Evolutionary conservation across 2,888 invertebrate species (phyloP).

Genomic region (Meta bourneti): DNA sequence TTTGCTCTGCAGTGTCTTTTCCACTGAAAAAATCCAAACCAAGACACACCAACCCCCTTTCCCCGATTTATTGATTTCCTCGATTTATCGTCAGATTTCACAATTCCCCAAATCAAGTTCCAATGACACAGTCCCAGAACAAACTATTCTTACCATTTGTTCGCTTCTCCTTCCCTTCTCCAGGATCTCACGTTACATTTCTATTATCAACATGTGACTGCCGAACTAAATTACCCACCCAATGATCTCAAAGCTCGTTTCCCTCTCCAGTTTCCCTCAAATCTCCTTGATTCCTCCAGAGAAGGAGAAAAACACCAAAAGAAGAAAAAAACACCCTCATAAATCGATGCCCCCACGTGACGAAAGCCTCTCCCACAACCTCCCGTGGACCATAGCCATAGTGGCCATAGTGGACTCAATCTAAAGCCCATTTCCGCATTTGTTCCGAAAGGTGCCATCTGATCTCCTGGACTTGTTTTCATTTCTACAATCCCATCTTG

Average conservation of each 20-base stretch:
- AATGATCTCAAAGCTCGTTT: background rate
- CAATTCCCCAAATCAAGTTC: background rate
- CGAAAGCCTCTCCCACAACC: no score
- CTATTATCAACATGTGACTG: constrained; percentile 47
- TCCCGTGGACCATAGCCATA: no score
- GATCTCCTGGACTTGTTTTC: constrained; percentile 3
- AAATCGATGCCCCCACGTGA: background rate
- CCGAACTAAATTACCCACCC: background rate
- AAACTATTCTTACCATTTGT: background rate
- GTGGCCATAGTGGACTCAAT: background rate
- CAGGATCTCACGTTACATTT: constrained; percentile 30
- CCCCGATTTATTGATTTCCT: background rate
- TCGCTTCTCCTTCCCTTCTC: background rate
- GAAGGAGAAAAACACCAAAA: background rate
- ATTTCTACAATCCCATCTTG: constrained; percentile 15
- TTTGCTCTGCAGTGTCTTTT: no score
- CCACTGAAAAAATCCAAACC: no score
- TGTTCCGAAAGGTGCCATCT: background rate
- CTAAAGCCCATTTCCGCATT: constrained; percentile 27
- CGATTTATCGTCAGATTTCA: background rate
- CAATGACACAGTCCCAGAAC: no score
- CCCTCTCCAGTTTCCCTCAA: background rate
- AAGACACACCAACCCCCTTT: background rate
- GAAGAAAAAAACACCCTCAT: background rate
- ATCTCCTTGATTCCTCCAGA: no score